Evolutionary conservation across 2,113 vertebrate species (phyloP).

Genomic region (Orientallactaga bullata): DNA sequence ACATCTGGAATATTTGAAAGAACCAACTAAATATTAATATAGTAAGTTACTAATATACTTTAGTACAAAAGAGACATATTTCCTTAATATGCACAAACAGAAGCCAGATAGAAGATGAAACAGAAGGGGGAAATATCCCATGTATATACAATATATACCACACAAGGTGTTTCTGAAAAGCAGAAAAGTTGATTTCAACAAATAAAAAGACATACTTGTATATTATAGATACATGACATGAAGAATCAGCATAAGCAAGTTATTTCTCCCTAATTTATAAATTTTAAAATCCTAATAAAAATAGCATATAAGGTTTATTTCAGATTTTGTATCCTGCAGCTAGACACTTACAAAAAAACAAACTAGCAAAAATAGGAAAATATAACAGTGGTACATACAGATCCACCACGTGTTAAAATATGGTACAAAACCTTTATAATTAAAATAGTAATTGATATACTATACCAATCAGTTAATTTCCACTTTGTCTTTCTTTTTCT

Average conservation of each 20-base stretch:
- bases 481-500: too few species aligned
- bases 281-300: conserved; percentile 21
- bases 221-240: not conserved
- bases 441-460: not conserved
- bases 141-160: not conserved
- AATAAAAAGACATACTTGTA: not conserved
- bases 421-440: not conserved
- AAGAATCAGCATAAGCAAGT: conserved; percentile 10
- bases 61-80: conserved; percentile 29
- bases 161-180: not conserved
- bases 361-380: conserved; percentile 13
- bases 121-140: not conserved
- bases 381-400: not conserved
- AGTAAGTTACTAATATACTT: not conserved
- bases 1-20: not conserved
- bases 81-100: conserved; percentile 20
- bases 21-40: not conserved
- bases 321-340: conserved; percentile 18
- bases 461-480: not conserved
- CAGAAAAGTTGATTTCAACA: conserved; percentile 29
- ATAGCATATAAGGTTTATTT: not conserved
- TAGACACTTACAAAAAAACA: not conserved
- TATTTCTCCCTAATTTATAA: conserved; percentile 18
- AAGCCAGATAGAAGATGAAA: not conserved
- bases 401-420: not conserved